These are phyloP conservation scores for Apaloderma vittatum DNA, from an alignment of 2,113 vertebrate species.

Conservation along the genomic window DNA sequence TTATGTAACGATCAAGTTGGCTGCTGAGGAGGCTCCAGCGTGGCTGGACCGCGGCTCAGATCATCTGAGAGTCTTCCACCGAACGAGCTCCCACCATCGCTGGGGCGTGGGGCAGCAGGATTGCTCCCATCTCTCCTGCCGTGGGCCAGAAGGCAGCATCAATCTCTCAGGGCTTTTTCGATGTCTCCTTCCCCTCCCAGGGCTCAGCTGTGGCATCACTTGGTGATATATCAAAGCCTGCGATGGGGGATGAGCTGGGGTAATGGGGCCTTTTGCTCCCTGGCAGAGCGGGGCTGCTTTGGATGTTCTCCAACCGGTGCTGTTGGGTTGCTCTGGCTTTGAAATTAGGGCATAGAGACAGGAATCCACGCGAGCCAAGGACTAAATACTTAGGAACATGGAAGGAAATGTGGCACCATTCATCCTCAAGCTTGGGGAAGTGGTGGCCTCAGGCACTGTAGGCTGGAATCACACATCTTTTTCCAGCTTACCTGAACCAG, in stretches of 20 bases:
- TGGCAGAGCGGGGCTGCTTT: neutral
- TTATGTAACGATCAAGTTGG: neutral
- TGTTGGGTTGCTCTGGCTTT: neutral
- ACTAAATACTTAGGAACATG: fast-evolving
- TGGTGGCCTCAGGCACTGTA: neutral
- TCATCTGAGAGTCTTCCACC: neutral
- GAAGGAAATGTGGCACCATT: neutral
- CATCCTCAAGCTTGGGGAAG: neutral
- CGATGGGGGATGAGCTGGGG: neutral
- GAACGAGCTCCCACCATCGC: fast-evolving
- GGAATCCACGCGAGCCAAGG: neutral
- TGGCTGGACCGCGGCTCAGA: neutral
- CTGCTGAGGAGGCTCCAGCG: neutral
- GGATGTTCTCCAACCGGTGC: neutral
- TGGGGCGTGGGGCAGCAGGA: neutral
- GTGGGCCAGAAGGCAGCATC: neutral
- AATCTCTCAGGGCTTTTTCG: neutral
- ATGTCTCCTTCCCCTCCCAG: neutral
- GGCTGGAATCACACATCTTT: neutral
- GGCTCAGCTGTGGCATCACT: fast-evolving
- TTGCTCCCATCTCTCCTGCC: neutral
- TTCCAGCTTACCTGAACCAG: neutral
- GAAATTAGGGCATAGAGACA: neutral
- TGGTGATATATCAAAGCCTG: neutral
- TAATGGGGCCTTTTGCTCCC: neutral